phyloP scores from a whole-genome alignment of 2,888 invertebrate species.

The Raillietiella orientalis region DNA sequence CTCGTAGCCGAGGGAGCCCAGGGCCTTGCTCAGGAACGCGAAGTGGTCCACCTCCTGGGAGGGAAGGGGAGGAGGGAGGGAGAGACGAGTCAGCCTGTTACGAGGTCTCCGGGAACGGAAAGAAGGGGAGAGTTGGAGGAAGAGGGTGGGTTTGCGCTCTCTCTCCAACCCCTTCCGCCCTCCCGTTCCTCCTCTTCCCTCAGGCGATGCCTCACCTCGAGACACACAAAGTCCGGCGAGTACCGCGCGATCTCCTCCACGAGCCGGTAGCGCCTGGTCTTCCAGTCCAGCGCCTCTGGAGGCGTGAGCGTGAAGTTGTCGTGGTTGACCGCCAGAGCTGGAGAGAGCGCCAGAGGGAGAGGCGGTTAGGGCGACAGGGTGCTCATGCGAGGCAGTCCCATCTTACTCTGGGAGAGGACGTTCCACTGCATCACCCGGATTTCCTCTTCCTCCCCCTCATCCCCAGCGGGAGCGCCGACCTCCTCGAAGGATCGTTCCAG shows the following conservation, averaged over 20 bases:
- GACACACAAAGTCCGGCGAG: constrained; percentile 31
- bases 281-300: constrained; percentile 31
- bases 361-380: background rate
- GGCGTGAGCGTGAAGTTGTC: constrained; percentile 38
- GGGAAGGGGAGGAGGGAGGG: too few relatives aligned
- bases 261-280: constrained; percentile 25
- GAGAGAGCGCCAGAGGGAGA: constrained; percentile 8
- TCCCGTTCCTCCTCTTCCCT: constrained; percentile 7
- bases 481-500: constrained; percentile 7
- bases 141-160: too few relatives aligned
- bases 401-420: constrained; percentile 28
- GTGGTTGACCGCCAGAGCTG: constrained; percentile 30
- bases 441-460: constrained; percentile 15
- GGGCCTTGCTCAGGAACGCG: constrained; percentile 24
- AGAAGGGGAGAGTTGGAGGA: too few relatives aligned
- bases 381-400: background rate
- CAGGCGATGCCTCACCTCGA: constrained; percentile 31
- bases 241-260: constrained; percentile 32
- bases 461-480: constrained; percentile 10
- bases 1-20: constrained; percentile 26
- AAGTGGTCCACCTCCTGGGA: constrained; percentile 38
- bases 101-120: too few relatives aligned
- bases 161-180: too few relatives aligned
- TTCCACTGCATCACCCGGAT: constrained; percentile 34
- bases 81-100: too few relatives aligned